These are phyloP conservation scores for Oxyteleia sp. DNA, from an alignment of 2,888 invertebrate species.

Conservation along the genomic window DNA sequence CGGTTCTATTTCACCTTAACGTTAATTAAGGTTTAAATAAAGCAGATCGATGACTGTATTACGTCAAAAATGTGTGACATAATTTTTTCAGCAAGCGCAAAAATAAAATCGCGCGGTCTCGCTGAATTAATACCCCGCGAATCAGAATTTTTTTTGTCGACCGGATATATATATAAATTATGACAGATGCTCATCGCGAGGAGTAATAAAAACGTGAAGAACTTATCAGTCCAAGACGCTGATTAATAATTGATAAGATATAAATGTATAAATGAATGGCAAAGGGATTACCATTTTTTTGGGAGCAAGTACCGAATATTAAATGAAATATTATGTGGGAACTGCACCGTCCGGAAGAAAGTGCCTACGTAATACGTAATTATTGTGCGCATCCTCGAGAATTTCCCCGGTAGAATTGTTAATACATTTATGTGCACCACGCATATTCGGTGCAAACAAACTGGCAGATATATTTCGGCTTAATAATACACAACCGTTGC, in stretches of 20 bases:
- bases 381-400: conserved; percentile 86
- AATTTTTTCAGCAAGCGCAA: neutral
- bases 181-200: neutral
- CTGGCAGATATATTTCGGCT: conserved; percentile 82
- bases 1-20: no score
- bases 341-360: conserved; percentile 81
- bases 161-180: neutral
- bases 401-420: conserved; percentile 82
- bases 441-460: conserved; percentile 74
- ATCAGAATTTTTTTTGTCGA: neutral
- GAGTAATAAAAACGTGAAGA: neutral
- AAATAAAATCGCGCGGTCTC: neutral
- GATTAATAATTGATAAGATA: conserved; percentile 40
- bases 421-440: conserved; percentile 78
- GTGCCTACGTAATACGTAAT: conserved; percentile 83
- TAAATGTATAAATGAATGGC: conserved; percentile 21
- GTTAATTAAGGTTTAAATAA: neutral
- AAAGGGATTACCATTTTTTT: conserved; percentile 56
- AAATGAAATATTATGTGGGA: conserved; percentile 71
- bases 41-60: neutral
- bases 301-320: conserved; percentile 49
- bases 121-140: neutral
- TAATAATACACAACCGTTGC: conserved; percentile 83
- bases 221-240: conserved; percentile 18
- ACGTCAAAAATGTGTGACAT: neutral